These are phyloP conservation scores for Cochlearius cochlearius DNA, from an alignment of 2,113 vertebrate species.

Conservation along the genomic window DNA sequence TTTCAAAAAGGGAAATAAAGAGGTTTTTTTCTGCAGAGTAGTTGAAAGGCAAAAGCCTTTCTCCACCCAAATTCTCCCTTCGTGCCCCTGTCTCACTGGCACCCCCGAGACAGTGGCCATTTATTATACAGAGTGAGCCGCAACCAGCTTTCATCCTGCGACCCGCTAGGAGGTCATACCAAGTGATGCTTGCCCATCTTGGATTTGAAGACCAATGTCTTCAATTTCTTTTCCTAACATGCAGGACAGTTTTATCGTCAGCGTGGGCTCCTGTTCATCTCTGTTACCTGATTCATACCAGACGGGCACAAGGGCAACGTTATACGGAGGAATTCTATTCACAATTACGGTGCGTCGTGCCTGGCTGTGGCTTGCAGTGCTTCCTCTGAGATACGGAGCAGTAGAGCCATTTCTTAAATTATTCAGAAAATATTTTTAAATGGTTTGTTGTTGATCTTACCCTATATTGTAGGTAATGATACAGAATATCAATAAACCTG, in stretches of 20 bases:
- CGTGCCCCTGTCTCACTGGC: rapidly evolving
- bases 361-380: neutral
- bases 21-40: neutral
- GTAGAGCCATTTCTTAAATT: neutral
- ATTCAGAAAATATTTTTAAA: neutral
- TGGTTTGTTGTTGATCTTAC: neutral
- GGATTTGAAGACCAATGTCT: neutral
- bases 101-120: neutral
- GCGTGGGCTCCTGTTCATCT: neutral
- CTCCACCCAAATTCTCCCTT: neutral
- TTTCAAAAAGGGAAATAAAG: neutral
- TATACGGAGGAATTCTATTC: neutral
- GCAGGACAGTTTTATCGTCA: neutral
- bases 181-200: neutral
- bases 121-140: rapidly evolving
- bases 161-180: neutral
- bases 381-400: neutral
- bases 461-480: neutral
- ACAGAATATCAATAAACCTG: neutral
- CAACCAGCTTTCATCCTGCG: neutral
- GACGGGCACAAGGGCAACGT: rapidly evolving
- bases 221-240: neutral
- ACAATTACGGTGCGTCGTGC: rapidly evolving
- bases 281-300: rapidly evolving
- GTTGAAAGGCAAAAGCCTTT: neutral